A percentile compares a stretch with the other conserved stretches of the same genome.
These are phyloP conservation scores for Polyodon spathula DNA, from an alignment of 2,113 vertebrate species.

Conservation along the genomic window DNA sequence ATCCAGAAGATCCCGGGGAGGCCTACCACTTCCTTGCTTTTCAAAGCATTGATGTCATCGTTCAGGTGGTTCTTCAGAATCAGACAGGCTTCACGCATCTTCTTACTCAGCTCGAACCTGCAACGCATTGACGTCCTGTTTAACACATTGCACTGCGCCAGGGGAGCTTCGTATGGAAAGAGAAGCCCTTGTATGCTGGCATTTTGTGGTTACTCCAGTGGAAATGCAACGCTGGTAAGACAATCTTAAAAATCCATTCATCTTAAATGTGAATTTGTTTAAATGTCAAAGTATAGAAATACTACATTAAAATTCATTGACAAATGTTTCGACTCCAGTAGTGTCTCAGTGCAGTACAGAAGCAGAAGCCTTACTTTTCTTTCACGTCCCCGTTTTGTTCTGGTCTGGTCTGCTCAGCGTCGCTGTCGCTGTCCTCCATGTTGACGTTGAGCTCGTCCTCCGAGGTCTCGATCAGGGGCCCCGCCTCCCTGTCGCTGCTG, in stretches of 20 bases:
- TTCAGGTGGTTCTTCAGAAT: slow-evolving; percentile 73
- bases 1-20: slow-evolving; percentile 10
- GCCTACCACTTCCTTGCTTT: slow-evolving; percentile 80
- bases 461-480: slow-evolving; percentile 54
- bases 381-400: slow-evolving; percentile 44
- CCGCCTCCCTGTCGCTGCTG: slow-evolving; percentile 63
- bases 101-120: slow-evolving; percentile 84
- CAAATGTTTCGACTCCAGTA: too few species aligned
- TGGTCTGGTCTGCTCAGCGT: slow-evolving; percentile 32
- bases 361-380: slow-evolving; percentile 63
- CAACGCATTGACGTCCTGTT: neutral
- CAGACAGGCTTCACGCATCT: slow-evolving; percentile 81
- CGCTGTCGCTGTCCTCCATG: slow-evolving; percentile 37
- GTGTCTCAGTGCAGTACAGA: neutral
- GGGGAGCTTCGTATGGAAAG: too few species aligned
- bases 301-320: too few species aligned
- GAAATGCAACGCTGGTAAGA: too few species aligned
- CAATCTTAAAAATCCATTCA: too few species aligned
- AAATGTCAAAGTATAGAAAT: too few species aligned
- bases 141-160: neutral
- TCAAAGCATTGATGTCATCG: slow-evolving; percentile 50
- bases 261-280: too few species aligned
- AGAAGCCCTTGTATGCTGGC: too few species aligned
- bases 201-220: too few species aligned
- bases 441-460: slow-evolving; percentile 63